Conservation (phyloP, 2,797 vertebrate species). For the Hydrolagus colliei region DNA sequence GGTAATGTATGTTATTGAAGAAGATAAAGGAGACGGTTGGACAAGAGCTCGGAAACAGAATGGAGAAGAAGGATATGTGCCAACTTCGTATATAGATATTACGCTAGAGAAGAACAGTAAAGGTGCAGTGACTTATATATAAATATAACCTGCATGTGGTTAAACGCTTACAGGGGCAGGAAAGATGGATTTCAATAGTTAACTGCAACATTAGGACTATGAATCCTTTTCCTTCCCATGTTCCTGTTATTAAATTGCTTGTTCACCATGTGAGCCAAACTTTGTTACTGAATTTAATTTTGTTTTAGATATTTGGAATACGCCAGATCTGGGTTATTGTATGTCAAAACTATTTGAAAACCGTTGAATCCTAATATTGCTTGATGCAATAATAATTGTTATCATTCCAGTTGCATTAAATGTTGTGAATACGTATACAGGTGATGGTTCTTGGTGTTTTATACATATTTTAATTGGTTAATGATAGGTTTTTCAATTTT, state of each 20-base stretch:
- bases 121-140: conserved; percentile 99
- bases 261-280: conserved; percentile 57
- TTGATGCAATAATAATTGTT: background rate
- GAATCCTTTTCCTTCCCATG: background rate
- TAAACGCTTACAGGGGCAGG: background rate
- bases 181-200: conserved; percentile 14
- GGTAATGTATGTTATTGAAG: conserved; percentile 90
- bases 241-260: conserved; percentile 36
- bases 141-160: conserved; percentile 46
- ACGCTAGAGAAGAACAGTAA: conserved; percentile 98
- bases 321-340: background rate
- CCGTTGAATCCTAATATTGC: conserved; percentile 20
- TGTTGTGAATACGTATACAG: conserved; percentile 28
- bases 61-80: conserved; percentile 94
- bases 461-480: conserved; percentile 28
- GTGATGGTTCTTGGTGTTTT: conserved; percentile 31
- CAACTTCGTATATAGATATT: conserved; percentile 95
- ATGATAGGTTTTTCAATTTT: conserved; percentile 6
- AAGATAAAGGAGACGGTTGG: conserved; percentile 98
- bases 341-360: conserved; percentile 22
- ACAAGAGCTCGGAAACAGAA: conserved; percentile 87
- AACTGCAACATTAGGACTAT: conserved; percentile 20
- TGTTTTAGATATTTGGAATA: conserved; percentile 1
- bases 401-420: conserved; percentile 43
- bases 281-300: conserved; percentile 33